Evolutionary conservation across 2,888 invertebrate species (phyloP).

Genomic region (Callosobruchus maculatus): DNA sequence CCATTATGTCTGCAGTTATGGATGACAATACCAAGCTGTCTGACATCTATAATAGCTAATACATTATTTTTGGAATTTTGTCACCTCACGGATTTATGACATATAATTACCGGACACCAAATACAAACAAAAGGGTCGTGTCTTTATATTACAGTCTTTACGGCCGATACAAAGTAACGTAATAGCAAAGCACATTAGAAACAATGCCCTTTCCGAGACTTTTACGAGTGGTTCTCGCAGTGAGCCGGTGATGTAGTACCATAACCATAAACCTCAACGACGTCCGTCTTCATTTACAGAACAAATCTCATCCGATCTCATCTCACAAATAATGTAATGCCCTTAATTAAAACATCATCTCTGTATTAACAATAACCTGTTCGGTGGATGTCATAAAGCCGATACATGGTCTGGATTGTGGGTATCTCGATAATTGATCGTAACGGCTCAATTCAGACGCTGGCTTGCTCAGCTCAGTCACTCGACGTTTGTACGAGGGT

Average conservation of each 20-base stretch:
- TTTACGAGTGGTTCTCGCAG: background rate
- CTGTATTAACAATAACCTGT: background rate
- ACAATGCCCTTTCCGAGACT: background rate
- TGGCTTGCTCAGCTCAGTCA: background rate
- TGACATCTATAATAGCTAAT: too few relatives aligned
- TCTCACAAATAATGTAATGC: background rate
- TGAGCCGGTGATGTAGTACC: background rate
- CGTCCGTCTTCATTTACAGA: background rate
- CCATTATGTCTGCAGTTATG: too few relatives aligned
- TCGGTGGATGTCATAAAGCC: background rate
- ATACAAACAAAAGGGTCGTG: background rate
- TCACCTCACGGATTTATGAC: background rate
- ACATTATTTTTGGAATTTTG: background rate
- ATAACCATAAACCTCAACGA: background rate
- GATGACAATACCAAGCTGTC: too few relatives aligned
- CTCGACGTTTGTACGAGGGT: background rate
- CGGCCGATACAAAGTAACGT: background rate
- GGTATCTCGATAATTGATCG: background rate
- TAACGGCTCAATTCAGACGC: background rate
- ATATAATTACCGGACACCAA: background rate
- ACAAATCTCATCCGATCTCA: background rate
- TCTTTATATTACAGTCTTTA: background rate
- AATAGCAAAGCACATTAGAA: background rate
- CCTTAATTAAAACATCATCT: background rate
- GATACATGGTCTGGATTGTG: background rate